These are phyloP conservation scores for Lasiurus borealis DNA, from an alignment of 2,113 vertebrate species.

Conservation along the genomic window DNA sequence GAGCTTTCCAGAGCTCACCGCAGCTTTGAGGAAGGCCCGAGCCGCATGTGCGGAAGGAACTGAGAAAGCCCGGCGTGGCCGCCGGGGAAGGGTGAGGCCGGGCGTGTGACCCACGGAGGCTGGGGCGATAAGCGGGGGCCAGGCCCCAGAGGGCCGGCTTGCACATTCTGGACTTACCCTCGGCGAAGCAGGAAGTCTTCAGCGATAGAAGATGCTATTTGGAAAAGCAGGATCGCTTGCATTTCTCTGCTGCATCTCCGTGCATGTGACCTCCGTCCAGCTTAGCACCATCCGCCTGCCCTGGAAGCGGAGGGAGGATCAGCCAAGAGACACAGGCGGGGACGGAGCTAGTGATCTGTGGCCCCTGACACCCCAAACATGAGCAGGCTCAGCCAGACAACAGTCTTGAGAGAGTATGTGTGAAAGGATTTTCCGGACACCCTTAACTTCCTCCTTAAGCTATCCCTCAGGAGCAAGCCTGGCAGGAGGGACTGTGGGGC, in stretches of 20 bases:
- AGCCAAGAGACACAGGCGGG: background rate
- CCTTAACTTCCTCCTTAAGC: background rate
- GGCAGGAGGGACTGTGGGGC: background rate
- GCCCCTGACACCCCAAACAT: background rate
- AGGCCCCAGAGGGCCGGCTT: constrained; percentile 21
- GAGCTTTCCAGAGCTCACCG: background rate
- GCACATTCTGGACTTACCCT: constrained; percentile 79
- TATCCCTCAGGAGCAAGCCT: background rate
- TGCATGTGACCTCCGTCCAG: background rate
- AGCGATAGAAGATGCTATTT: constrained; percentile 63
- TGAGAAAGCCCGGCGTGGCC: background rate
- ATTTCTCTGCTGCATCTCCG: constrained; percentile 53
- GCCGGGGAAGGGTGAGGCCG: background rate
- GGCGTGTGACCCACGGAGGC: background rate
- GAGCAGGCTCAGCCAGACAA: background rate
- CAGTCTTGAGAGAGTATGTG: background rate
- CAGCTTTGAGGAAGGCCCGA: background rate
- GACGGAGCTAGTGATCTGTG: background rate
- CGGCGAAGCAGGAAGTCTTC: constrained; percentile 73
- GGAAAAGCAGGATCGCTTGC: constrained; percentile 54
- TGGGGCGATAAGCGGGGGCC: background rate
- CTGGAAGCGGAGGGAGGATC: background rate
- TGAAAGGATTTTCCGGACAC: background rate
- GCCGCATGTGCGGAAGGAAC: background rate
- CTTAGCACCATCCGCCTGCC: no score